Conservation (phyloP, 2,113 vertebrate species). For the Kryptolebias marmoratus region DNA sequence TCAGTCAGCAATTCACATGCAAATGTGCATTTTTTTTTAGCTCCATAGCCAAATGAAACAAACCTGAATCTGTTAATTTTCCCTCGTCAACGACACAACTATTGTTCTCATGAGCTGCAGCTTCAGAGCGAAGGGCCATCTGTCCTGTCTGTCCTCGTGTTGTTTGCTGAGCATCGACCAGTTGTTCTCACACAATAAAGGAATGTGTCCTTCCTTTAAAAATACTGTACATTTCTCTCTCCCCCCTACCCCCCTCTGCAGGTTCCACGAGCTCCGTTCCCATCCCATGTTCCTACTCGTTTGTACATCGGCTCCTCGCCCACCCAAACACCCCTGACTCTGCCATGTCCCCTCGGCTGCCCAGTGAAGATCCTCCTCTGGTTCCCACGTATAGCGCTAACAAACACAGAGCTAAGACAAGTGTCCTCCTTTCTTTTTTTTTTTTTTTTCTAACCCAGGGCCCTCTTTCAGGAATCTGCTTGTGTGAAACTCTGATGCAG, state of each 20-base stretch:
- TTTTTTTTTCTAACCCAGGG: constrained; percentile 45
- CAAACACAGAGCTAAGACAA: constrained; percentile 49
- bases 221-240: constrained; percentile 50
- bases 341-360: constrained; percentile 20
- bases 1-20: constrained; percentile 12
- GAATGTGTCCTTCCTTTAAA: constrained; percentile 74
- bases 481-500: constrained; percentile 71
- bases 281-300: constrained; percentile 9
- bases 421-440: constrained; percentile 41
- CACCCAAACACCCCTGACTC: background rate
- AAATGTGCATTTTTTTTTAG: constrained; percentile 30
- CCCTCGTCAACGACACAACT: background rate
- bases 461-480: constrained; percentile 73
- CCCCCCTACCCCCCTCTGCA: constrained; percentile 47
- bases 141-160: constrained; percentile 54
- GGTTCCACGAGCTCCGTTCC: constrained; percentile 34
- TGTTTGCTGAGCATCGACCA: constrained; percentile 31
- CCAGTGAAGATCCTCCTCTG: constrained; percentile 40
- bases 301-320: constrained; percentile 16
- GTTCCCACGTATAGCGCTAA: constrained; percentile 65
- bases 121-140: constrained; percentile 48
- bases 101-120: constrained; percentile 32
- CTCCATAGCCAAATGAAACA: background rate
- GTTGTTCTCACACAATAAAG: constrained; percentile 74
- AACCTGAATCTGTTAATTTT: background rate